Percentiles rank a stretch among this genome's conserved stretches.
phyloP scores from a whole-genome alignment of 2,797 vertebrate genomes.

The Tadarida brasiliensis region DNA sequence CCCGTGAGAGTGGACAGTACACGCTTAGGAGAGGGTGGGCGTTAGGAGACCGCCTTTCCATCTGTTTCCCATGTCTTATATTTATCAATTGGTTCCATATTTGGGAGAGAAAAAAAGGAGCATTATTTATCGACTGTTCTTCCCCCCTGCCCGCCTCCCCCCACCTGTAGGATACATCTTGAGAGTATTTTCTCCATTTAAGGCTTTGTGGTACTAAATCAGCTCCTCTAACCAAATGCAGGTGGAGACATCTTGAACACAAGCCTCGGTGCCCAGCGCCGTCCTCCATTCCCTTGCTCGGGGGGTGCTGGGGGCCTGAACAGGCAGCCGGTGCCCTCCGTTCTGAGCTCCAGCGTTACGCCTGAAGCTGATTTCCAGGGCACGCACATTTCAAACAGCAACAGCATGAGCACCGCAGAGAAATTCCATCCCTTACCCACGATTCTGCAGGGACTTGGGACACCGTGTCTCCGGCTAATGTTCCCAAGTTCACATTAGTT shows the following conservation, averaged over 20 bases:
- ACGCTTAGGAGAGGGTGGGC: not conserved
- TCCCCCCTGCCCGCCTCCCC: too few relatives aligned
- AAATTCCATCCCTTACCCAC: not conserved
- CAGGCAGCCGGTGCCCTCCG: not conserved
- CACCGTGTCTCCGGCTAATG: too few relatives aligned
- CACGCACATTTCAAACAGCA: not conserved
- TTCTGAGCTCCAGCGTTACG: not conserved
- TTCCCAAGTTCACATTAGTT: not conserved
- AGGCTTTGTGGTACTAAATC: not conserved
- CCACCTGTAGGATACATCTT: not conserved
- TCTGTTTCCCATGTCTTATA: not conserved
- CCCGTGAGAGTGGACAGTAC: not conserved
- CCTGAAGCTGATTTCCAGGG: not conserved
- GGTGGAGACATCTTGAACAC: not conserved
- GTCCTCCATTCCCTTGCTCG: too few relatives aligned
- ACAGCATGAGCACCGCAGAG: not conserved
- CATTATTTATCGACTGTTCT: not conserved
- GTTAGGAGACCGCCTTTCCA: not conserved
- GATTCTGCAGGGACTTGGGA: not conserved
- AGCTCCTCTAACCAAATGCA: not conserved
- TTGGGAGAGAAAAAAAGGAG: not conserved
- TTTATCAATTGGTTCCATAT: constrained; percentile 22
- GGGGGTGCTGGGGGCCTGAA: not conserved
- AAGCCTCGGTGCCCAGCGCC: not conserved
- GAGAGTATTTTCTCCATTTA: not conserved